Evolutionary conservation across 2,113 vertebrate genomes (phyloP), one percentile per base, ranked within the genome.

Genomic region (Diadophis punctatus): DNA sequence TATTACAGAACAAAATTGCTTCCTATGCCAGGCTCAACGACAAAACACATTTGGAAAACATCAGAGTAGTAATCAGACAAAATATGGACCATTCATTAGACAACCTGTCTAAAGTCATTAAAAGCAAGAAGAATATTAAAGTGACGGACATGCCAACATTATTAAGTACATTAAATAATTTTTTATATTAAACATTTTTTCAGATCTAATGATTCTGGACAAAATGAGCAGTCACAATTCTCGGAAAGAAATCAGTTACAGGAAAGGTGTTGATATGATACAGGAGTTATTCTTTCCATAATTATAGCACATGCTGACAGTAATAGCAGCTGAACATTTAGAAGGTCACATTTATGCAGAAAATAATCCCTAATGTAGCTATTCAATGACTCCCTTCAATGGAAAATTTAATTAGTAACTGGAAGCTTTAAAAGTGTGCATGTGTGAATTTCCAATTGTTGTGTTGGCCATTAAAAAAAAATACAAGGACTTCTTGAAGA

Each of bases 1-100:
- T 97, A 97, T 97, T 97, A 97, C 96, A 93, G 94, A 93, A 97
- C 97, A 97, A 98, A 97, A 98, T 97, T 97, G 96, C 98, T 97
- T 98, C 95, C 96, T 97, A 97, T 97, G 96, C 96, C 96, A 97
- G 95, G 80, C 95, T 97, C 94, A 96, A 97, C 97, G 96, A 93
- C 94, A 96, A n/a, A 96, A 97, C 96, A 97, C 14, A 95, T 91
- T 95, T 97, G 95, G 96, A 97, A 97, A 97, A 97, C 95, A 97
- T 96, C 91, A 96, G 20, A 96, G 93, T 52, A 91, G 93, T 96
- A 97, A 97, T 97, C 96, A 96, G 94, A 96, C 92, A 93, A 97
- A 95, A 94, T 0, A 0, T 97, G 95, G 94, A 95, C 88, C 93
- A 97, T 97, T 97, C 96, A 97, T 96, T 97, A 97, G 93, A 85